Evolutionary conservation across 2,888 invertebrate genomes (phyloP).

Genomic region (Dynastes grantii): DNA sequence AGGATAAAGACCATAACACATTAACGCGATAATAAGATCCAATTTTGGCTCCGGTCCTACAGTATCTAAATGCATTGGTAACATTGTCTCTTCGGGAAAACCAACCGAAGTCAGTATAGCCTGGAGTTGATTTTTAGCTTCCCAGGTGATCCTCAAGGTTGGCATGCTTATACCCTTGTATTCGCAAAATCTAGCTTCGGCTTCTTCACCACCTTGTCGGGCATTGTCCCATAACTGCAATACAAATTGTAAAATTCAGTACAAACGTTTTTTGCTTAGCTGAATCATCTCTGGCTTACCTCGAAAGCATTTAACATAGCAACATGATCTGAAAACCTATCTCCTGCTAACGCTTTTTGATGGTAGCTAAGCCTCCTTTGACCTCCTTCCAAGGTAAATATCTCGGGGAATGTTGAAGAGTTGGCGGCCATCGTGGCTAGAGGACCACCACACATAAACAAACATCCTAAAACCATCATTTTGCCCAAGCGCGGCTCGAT

Average conservation of each 20-base stretch:
- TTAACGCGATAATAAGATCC: conserved; percentile 88
- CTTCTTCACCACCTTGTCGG: conserved; percentile 79
- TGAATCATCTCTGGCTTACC: conserved; percentile 64
- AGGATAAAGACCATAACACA: conserved; percentile 95
- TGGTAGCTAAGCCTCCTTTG: conserved; percentile 85
- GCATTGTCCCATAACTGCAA: conserved; percentile 81
- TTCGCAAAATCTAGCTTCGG: conserved; percentile 91
- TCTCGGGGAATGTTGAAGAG: conserved; percentile 95
- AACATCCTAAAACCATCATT: conserved; percentile 96
- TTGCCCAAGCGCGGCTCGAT: conserved; percentile 97
- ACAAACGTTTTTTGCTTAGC: background rate
- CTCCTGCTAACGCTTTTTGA: conserved; percentile 90
- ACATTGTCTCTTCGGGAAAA: conserved; percentile 91
- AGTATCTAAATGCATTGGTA: conserved; percentile 83
- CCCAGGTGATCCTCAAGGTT: conserved; percentile 91
- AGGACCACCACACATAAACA: conserved; percentile 92
- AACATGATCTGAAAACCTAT: conserved; percentile 93
- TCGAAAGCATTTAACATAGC: conserved; percentile 95
- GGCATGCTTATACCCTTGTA: conserved; percentile 91
- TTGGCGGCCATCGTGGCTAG: conserved; percentile 95
- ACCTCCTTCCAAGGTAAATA: conserved; percentile 87
- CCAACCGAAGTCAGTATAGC: conserved; percentile 80
- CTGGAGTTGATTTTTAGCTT: conserved; percentile 84
- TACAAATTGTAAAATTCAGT: background rate
- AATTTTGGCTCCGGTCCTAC: conserved; percentile 84